These are phyloP conservation scores for Luidia sarsii DNA, from an alignment of 53 echinoderm and acorn worm genomes.

Conservation along the genomic window DNA sequence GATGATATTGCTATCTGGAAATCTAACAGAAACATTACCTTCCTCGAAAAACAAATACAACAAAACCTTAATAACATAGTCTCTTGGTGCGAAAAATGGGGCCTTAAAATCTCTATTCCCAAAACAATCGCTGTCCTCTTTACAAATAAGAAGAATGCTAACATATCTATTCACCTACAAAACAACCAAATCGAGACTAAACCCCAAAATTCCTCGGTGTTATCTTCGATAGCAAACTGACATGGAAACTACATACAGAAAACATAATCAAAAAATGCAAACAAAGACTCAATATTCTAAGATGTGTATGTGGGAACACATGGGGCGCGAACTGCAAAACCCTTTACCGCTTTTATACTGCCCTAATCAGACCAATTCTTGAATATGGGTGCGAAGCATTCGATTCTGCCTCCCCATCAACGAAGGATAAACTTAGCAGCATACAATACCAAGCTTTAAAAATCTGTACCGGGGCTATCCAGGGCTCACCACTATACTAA, in stretches of 20 bases:
- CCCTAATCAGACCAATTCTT: slow-evolving; percentile 25
- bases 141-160: background rate
- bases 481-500: background rate
- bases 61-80: background rate
- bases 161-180: background rate
- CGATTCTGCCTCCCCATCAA: slow-evolving; percentile 11
- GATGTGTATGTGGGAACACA: slow-evolving; percentile 1
- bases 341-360: background rate
- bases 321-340: slow-evolving; percentile 37
- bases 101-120: slow-evolving; percentile 5
- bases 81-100: slow-evolving; percentile 33
- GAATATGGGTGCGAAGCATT: slow-evolving; percentile 54
- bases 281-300: slow-evolving; percentile 28
- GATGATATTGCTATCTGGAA: slow-evolving; percentile 30
- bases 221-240: slow-evolving; percentile 22
- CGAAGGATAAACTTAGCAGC: slow-evolving; percentile 1
- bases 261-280: slow-evolving; percentile 17
- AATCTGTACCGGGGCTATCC: slow-evolving; percentile 41
- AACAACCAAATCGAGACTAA: background rate
- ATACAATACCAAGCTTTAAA: slow-evolving; percentile 44
- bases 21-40: slow-evolving; percentile 14
- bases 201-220: slow-evolving; percentile 6
- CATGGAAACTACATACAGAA: slow-evolving; percentile 29
- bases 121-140: slow-evolving; percentile 14
- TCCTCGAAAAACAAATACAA: background rate